Conservation (phyloP, 2,113 vertebrate genomes). For the Procavia capensis region DNA sequence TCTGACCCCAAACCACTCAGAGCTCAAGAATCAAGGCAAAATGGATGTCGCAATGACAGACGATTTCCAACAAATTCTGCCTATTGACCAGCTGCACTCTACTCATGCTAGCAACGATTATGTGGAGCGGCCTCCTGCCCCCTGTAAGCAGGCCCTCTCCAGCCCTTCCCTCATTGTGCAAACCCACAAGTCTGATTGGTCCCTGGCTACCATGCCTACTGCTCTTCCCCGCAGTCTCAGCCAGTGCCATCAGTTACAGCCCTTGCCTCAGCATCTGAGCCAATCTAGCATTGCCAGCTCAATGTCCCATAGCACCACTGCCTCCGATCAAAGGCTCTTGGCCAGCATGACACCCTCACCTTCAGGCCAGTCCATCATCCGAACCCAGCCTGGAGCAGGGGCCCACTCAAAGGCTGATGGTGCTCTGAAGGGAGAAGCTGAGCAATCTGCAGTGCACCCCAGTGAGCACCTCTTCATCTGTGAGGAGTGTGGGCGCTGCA, state of each 20-base stretch:
- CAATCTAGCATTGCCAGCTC: conserved; percentile 98
- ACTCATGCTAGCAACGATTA: conserved; percentile 98
- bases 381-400: conserved; percentile 91
- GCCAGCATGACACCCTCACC: conserved; percentile 91
- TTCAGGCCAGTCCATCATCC: conserved; percentile 90
- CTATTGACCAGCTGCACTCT: conserved; percentile 96
- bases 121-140: conserved; percentile 92
- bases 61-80: conserved; percentile 95
- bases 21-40: conserved; percentile 85
- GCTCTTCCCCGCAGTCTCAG: conserved; percentile 92
- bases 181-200: conserved; percentile 86
- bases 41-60: conserved; percentile 90
- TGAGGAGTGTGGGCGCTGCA: conserved; percentile 96
- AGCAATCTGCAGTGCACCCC: conserved; percentile 81
- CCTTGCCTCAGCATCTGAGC: conserved; percentile 91
- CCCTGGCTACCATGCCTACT: conserved; percentile 83
- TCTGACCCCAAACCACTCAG: conserved; percentile 80
- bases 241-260: conserved; percentile 91
- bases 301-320: conserved; percentile 94
- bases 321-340: conserved; percentile 97
- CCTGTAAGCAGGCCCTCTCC: conserved; percentile 88
- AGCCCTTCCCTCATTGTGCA: conserved; percentile 90
- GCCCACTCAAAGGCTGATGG: conserved; percentile 89
- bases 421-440: conserved; percentile 88
- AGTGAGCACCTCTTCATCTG: conserved; percentile 93